These are phyloP conservation scores for Diglossa brunneiventris DNA, from an alignment of 2,113 vertebrate genomes.

Conservation along the genomic window DNA sequence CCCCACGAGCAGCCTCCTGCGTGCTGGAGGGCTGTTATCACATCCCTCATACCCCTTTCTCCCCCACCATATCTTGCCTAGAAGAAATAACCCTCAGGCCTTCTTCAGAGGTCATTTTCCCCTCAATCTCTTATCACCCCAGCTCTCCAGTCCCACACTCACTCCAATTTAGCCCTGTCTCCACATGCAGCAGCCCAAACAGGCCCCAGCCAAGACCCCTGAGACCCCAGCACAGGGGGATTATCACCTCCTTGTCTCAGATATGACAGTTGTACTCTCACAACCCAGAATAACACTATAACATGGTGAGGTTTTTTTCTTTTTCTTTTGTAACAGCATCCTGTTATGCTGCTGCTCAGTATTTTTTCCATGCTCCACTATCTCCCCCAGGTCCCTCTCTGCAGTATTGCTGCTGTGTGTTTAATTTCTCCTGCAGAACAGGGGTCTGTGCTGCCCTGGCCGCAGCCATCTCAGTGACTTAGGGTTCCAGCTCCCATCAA, in stretches of 20 bases:
- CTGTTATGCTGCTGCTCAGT: neutral
- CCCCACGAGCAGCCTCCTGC: neutral
- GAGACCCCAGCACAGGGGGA: neutral
- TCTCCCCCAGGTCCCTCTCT: constrained; percentile 44
- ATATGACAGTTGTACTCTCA: neutral
- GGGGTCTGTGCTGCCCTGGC: neutral
- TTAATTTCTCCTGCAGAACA: neutral
- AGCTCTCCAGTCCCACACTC: neutral
- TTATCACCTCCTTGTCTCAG: constrained; percentile 20
- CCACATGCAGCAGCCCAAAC: neutral
- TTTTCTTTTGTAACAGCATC: neutral
- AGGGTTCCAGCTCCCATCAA: neutral
- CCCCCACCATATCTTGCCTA: neutral
- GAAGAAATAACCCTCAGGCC: neutral
- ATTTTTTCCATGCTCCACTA: constrained; percentile 18
- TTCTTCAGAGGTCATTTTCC: neutral
- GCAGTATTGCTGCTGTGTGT: constrained; percentile 8
- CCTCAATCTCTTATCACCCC: neutral
- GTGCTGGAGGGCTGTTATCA: neutral
- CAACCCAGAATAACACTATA: neutral
- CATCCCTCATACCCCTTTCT: neutral
- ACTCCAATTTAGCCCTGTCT: neutral
- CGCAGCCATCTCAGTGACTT: neutral
- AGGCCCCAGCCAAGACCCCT: neutral
- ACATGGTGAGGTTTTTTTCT: neutral